Base-by-base conservation (phyloP, 2,113 vertebrate genomes). In the Platysteira castanea region DNA sequence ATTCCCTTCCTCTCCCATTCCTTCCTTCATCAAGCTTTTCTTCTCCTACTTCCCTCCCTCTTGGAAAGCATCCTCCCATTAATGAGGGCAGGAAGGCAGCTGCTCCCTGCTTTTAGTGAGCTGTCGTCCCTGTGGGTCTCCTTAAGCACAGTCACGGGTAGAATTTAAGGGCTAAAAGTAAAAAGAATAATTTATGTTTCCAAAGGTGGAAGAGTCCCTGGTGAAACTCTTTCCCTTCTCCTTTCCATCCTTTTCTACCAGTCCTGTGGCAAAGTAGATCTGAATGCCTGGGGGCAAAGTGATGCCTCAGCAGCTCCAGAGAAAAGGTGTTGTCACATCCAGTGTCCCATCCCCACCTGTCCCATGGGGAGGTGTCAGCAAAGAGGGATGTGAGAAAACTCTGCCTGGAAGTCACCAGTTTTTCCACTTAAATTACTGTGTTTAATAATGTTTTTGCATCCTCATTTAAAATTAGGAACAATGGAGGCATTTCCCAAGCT, bases 351-450 rank as follows among this genome's bases (percentile, higher is more conserved):
- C 71, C 47, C 13, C 5, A 8, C 47, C 63, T 46, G 22, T 15
- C 13, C 47, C 3, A 1, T 4, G 18, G 6, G 7, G 13, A 52
- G 7, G 11, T 26, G 21, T 42, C 2, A 6, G 15, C 22, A 33
- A 14, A 35, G 52, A 42, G 64, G 50, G 10, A 13, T 31, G 31
- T 0, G 2, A 39, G 39, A 4, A 13, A 28, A 5, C 9, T 47
- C 41, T 50, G 26, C 31, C n/a, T 68, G 53, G 30, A 82, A 86
- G 75, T 56, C 9, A 76, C 49, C 10, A 8, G 3, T 21, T 76
- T 76, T 50, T 31, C 49, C 13, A 26, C 11, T 86, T 50, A 20
- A 64, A 77, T 50, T 33, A 10, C 37, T 47, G 11, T 2, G 1
- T 67, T 91, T 82, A 65, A 57, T 39, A 46, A 35, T 10, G 7